Percentiles rank a stretch among this genome's conserved stretches.
phyloP scores from a whole-genome alignment of 2,113 vertebrate genomes.

The Arothron firmamentum region DNA sequence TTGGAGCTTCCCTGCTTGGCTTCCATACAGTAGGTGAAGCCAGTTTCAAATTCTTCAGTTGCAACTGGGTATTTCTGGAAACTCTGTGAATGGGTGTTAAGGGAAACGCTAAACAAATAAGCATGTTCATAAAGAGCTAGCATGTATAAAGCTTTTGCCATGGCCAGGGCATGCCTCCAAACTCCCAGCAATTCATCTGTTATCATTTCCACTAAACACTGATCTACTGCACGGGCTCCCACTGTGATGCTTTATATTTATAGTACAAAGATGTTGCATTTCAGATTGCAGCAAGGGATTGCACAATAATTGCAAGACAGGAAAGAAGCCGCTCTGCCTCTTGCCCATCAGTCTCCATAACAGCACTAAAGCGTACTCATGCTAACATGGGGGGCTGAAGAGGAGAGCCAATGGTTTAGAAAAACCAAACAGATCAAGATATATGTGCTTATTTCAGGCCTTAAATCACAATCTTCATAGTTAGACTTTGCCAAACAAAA shows the following conservation, averaged over 20 bases:
- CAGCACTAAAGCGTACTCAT: slow-evolving; percentile 47
- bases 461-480: slow-evolving; percentile 37
- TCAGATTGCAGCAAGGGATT: slow-evolving; percentile 18
- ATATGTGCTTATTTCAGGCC: slow-evolving; percentile 33
- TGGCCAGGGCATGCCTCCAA: slow-evolving; percentile 40
- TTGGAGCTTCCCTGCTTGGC: slow-evolving; percentile 51
- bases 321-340: slow-evolving; percentile 15
- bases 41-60: slow-evolving; percentile 43
- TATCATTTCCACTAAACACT: slow-evolving; percentile 31
- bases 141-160: slow-evolving; percentile 35
- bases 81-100: slow-evolving; percentile 47
- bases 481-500: slow-evolving; percentile 29
- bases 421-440: slow-evolving; percentile 31
- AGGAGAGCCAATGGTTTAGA: not conserved
- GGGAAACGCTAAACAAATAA: slow-evolving; percentile 59
- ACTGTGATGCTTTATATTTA: slow-evolving; percentile 35
- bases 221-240: slow-evolving; percentile 31
- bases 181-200: slow-evolving; percentile 39
- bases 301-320: slow-evolving; percentile 54
- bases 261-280: slow-evolving; percentile 42
- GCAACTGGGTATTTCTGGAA: slow-evolving; percentile 62
- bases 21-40: slow-evolving; percentile 42
- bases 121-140: slow-evolving; percentile 45
- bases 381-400: slow-evolving; percentile 34
- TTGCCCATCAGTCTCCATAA: slow-evolving; percentile 53